Evolutionary conservation across 2,797 vertebrate genomes (phyloP).

Genomic region (Myotis vivesi): DNA sequence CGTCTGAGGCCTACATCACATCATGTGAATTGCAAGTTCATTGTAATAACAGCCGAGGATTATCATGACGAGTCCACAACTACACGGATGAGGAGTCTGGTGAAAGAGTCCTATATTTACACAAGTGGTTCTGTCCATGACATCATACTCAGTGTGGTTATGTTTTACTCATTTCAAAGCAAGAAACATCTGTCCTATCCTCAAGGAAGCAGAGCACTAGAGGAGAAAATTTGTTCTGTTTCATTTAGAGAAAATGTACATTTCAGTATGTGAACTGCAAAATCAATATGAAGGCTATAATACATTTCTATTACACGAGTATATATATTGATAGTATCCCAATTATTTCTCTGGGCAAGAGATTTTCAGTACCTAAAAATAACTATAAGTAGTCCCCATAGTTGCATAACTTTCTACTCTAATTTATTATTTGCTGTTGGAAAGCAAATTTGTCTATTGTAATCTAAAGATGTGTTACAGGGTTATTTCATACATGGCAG

Average conservation of each 20-base stretch:
- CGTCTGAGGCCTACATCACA: neutral
- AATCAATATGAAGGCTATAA: neutral
- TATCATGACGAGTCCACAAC: neutral
- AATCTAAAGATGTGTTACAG: constrained; percentile 65
- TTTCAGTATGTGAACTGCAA: neutral
- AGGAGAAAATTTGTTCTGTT: neutral
- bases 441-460: constrained; percentile 74
- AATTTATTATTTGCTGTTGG: constrained; percentile 65
- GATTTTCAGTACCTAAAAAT: constrained; percentile 62
- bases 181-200: neutral
- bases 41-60: neutral
- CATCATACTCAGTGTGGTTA: neutral
- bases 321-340: neutral
- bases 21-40: neutral
- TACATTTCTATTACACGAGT: neutral
- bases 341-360: neutral
- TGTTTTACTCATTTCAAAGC: constrained; percentile 45
- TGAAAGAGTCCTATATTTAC: neutral
- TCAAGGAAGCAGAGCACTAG: neutral
- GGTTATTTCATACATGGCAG: constrained; percentile 81
- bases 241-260: constrained; percentile 42
- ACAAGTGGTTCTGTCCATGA: neutral
- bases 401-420: constrained; percentile 42
- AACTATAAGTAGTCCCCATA: constrained; percentile 45
- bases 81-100: neutral